Base-by-base conservation (phyloP, 2,113 vertebrate genomes). In the Martes martes region DNA sequence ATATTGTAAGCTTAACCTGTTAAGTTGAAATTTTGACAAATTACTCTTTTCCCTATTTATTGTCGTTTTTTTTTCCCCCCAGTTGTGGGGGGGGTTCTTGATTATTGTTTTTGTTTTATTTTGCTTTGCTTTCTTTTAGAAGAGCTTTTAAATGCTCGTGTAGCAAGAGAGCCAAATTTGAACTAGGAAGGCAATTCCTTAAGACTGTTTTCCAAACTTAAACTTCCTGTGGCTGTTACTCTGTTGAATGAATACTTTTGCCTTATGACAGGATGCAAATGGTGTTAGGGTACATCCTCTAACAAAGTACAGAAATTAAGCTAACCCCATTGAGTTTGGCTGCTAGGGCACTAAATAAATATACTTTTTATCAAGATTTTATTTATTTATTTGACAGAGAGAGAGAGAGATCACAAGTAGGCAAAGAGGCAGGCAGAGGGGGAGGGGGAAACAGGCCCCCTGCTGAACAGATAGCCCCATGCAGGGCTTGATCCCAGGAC, bases 161-260 rank as follows among this genome's bases (percentile, higher is more conserved):
- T 85, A 84, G 61, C 55, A 89, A 95, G 74, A 16, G 28, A 96
- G 10, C 84, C 61, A 89, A 55, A 69, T 52, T n/a, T 10, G 31
- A 96, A 96, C 2, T 11, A 67, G 55, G 36, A 95, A 89, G 50
- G 42, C 11, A 83, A 83, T 82, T 85, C 18, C 63, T 96, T 86
- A 78, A 94, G 39, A 71, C 96, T 94, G 16, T 69, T 89, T 82
- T 47, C 18, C n/a, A 80, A 78, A 91, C 26, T 94, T 52, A 61
- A 94, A 90, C 93, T 93, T 85, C 50, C 65, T 45, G 7, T 55
- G 33, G 61, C 15, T 0, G 5, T 31, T 52, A 83, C 65, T 84
- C 73, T 69, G 2, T 47, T 81, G 28, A 88, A n/a, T 50, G 93
- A 89, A 85, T 67, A 63, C 42, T 69, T 91, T 93, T 96, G 6